phyloP scores from a whole-genome alignment of 2,888 invertebrate genomes.

The Maniola hyperantus region DNA sequence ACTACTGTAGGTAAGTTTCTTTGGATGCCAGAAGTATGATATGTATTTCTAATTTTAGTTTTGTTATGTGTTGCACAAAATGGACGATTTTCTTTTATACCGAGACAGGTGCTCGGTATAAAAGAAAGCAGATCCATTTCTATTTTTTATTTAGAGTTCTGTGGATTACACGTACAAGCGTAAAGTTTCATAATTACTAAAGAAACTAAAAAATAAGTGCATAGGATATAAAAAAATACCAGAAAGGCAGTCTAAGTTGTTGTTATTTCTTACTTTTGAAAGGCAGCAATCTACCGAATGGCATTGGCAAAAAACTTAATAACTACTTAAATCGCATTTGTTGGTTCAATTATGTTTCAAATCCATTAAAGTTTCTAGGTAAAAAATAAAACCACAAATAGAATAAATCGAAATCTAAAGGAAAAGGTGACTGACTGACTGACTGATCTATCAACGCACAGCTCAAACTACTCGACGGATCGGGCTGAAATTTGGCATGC shows the following conservation, averaged over 20 bases:
- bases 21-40: too few relatives aligned
- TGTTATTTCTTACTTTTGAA: neutral
- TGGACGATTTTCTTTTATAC: too few relatives aligned
- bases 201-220: neutral
- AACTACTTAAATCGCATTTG: neutral
- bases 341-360: neutral
- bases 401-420: neutral
- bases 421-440: too few relatives aligned
- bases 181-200: neutral
- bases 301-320: neutral
- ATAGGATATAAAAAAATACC: neutral
- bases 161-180: neutral
- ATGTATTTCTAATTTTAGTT: too few relatives aligned
- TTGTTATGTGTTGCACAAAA: too few relatives aligned
- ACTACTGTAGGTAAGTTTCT: too few relatives aligned
- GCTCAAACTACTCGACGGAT: too few relatives aligned
- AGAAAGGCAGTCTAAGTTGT: neutral
- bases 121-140: too few relatives aligned
- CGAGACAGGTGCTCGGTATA: too few relatives aligned
- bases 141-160: neutral
- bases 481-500: too few relatives aligned
- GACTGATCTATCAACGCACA: too few relatives aligned
- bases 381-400: neutral
- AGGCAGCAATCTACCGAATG: constrained; percentile 5
- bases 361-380: neutral